Percentiles rank a stretch among this genome's conserved stretches.
Conservation (phyloP, 2,888 invertebrate species). For the Neoitamus cyanurus region DNA sequence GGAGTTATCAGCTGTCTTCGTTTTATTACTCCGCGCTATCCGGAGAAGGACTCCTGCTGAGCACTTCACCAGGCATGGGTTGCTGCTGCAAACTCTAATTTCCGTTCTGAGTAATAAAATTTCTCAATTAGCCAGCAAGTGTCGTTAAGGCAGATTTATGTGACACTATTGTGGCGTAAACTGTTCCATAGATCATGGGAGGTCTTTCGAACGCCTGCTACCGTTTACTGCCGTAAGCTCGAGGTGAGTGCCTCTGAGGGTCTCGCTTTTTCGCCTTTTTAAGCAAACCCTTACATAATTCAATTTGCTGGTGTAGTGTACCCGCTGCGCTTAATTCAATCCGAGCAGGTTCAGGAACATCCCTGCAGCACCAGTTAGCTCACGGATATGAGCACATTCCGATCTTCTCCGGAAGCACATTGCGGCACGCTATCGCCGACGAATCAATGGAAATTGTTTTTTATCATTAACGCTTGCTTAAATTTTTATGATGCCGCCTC, state of each 20-base stretch:
- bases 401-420: background rate
- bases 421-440: background rate
- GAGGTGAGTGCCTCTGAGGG: background rate
- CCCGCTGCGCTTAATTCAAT: background rate
- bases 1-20: background rate
- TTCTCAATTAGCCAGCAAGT: slow-evolving; percentile 28
- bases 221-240: background rate
- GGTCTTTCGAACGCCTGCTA: background rate
- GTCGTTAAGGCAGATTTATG: slow-evolving; percentile 27
- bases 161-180: slow-evolving; percentile 23
- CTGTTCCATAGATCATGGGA: slow-evolving; percentile 26
- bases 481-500: slow-evolving; percentile 10
- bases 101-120: slow-evolving; percentile 6
- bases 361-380: background rate
- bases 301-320: background rate
- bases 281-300: background rate
- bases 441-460: slow-evolving; percentile 11
- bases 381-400: background rate
- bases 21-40: background rate
- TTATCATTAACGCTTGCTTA: slow-evolving; percentile 36
- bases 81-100: background rate
- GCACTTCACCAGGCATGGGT: background rate
- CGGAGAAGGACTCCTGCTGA: background rate
- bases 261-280: background rate
- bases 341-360: background rate